Evolutionary conservation across 1,140 invertebrate genomes (phyloP), one percentile per base, ranked within the genome.

Genomic region (Drosophila baimaii): DNA sequence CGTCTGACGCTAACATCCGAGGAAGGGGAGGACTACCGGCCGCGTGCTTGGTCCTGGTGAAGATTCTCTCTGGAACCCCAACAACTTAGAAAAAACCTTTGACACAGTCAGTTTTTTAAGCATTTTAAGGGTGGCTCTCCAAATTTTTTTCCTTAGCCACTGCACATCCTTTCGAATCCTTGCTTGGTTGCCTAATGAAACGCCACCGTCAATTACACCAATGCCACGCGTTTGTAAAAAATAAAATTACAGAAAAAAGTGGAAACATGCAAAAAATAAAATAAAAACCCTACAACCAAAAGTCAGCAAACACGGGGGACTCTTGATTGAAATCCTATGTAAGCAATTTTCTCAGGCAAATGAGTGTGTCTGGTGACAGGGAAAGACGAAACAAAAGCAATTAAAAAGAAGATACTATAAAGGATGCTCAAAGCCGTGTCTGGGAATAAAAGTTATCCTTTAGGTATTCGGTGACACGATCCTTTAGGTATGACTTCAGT

Each of bases 61-160:
- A 17, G 25, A 63, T 57, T 59, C 29, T 52, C 8, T 3, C 12
- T 29, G 49, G 57, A 43, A 55, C 66, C 56, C 76, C 55, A 39
- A 61, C 49, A 73, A 63, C 27, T 44, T 66, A 63, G 55, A 71
- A 81, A 75, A 86, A 79, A 76, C 79, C 78, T 79, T 54, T 68
- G 72, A 63, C 83, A 85, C 63, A 86, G 78, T 71, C 79, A 86
- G 68, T 88, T 86, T 86, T 77, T 81, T 77, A 43, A 79, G 70
- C 31, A 17, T 79, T 81, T 70, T 89, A 89, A 80, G 83, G 83
- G 83, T 88, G 74, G 84, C 79, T 63, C 71, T 79, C 39, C 33
- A 56, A 54, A 17, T 71, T 70, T 82, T 78, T 78, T 86, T 52
- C 21, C 21, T 56, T 19, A 35, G n/a, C 29, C 62, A 59, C 17